Base-by-base conservation (phyloP, 2,888 invertebrate species). In the Lasius platythorax region DNA sequence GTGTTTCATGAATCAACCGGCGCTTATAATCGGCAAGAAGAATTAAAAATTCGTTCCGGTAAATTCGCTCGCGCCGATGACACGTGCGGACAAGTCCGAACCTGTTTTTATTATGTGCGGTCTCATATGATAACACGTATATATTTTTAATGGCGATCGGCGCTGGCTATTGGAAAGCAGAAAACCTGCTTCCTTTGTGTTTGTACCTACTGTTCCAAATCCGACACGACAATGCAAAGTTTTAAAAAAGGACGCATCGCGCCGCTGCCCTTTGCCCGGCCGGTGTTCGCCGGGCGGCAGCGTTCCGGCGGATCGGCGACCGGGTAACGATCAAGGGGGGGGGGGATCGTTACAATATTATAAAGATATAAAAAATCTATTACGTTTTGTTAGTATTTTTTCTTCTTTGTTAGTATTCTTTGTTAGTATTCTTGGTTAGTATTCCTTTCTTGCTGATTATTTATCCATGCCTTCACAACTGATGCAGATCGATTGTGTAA, bases 401-500 rank as follows among this genome's bases (percentile, higher is more conserved):
- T 23, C 23, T 23, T 23, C 23, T 23, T 23, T 23, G 23, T 23
- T 23, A 23, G 23, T 23, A 23, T 23, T 23, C 23, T 23, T 23
- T 23, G 23, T 23, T 23, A 23, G 23, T 23, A 23, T 23, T 23
- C 23, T 23, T 23, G 0, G 23, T 23, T 23, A 23, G 23, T 12
- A 63, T 64, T 64, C 2, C 15, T 64, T n/a, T 1, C 40, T 12
- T 66, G 66, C 2, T 66, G 66, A 11, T 66, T 66, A 15, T 23
- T 66, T 37, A 66, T 23, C 66, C 66, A 66, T 40, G 66, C 40
- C 0, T 66, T 66, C 2, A 66, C 23, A 1, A 66, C 66, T 40
- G 37, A 66, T 40, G 66, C 66, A 66, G 66, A 66, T 23, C 37
- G 64, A 37, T 64, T 64, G 37, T 23, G 37, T 66, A 66, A 15